Base-by-base conservation (phyloP, 2,888 invertebrate genomes). In the Lutraria lutraria region DNA sequence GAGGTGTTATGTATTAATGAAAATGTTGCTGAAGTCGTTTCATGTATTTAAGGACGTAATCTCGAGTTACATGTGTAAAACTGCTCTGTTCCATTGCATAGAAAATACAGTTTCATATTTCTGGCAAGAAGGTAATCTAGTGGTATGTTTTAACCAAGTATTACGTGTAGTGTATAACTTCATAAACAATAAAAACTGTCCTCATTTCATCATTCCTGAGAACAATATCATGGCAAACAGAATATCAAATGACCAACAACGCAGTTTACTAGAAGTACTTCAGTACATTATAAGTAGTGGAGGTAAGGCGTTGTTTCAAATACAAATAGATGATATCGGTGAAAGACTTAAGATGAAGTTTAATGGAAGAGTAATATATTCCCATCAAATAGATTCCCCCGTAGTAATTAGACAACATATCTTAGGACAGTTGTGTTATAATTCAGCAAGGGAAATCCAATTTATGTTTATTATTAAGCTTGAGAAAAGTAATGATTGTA, bases 1-100 rank as follows among this genome's bases (percentile, higher is more conserved):
- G 4, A 52, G 56, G 54, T 85, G 85, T 80, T 88, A 54, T 43
- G 68, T 85, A 21, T 53, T 88, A n/a, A 43, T 88, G 29, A 88
- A 88, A 68, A 81, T 88, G 85, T 81, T 88, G 15, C 52, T 88
- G 4, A 88, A 88, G 34, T n/a, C 53, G 25, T 68, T 3, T 25
- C 63, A n/a, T 25, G 63, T 25, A 68, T 68, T 68, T 25, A 6
- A 68, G 12, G 25, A 68, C 25, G 63, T 68, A 25, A 68, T 68
- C 12, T 68, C 63, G 25, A 68, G 63, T 68, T 68, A 68, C 25
- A 68, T 68, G n/a, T 68, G 63, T 25, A 68, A 68, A 68, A 68
- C 63, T 8, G n/a, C n/a, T 25, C 25, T 68, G 25, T 68, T 68
- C 63, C 63, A 68, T 13, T 68, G 63, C 25, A 68, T 68, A 25